Evolutionary conservation across 2,113 vertebrate species (phyloP), one percentile per base, ranked within the genome.

Genomic region (Sitta europaea): DNA sequence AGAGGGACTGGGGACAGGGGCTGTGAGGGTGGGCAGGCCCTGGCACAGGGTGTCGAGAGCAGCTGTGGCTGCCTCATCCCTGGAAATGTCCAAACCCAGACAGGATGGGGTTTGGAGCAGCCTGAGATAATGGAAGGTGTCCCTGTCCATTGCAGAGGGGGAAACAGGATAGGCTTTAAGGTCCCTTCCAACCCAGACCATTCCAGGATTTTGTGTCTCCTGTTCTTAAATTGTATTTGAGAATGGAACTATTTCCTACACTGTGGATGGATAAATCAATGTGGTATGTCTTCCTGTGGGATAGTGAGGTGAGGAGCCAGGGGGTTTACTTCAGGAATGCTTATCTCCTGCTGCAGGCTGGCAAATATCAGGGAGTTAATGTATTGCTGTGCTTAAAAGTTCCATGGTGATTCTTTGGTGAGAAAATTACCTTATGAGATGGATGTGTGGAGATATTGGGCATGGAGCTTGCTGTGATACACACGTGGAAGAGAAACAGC

Each of bases 71-170:
- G 53, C 33, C 19, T 14, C 38, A 73, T 51, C 36, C 28, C 23
- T 38, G 33, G 51, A 3, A 80, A 3, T 80, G 43, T 16, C 1
- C 58, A 72, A 72, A 43, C 35, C 35, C 43, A n/a, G 43, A 36
- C 1, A 1, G 43, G 66, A 43, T 0, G 0, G 43, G 22, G 31
- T 22, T 72, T 72, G 58, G 43, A 80, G 19, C 12, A n/a, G 1
- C 28, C 23, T 58, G 43, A 23, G 51, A 4, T 0, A 10, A 23
- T 29, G 51, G 19, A 17, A 66, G 2, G 11, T 58, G 43, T 73
- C 33, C 43, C 23, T 80, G 33, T 3, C 27, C 36, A 19, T 18
- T 9, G 20, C 24, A 42, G 11, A 9, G 25, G 21, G 1, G 11
- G 27, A 29, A 22, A 22, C 20, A 15, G 23, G 48, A 23, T 4